Base-by-base conservation (phyloP, 2,113 vertebrate genomes). In the Tiliqua scincoides region DNA sequence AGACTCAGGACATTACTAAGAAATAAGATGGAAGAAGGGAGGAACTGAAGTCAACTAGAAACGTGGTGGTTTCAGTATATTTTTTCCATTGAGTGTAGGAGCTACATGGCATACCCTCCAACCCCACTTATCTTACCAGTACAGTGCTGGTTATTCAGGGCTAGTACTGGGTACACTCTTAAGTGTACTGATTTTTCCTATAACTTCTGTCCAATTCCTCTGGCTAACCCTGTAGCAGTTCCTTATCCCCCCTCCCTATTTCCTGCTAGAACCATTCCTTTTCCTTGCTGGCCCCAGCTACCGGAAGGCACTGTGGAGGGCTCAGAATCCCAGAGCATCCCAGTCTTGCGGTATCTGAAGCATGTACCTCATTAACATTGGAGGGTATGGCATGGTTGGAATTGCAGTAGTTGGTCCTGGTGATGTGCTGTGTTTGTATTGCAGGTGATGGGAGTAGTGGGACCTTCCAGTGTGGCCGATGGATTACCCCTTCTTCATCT, bases 391-490 rank as follows among this genome's bases (percentile, higher is more conserved):
- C 95, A 95, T 95, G 96, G 95, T 92, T 95, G 94, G 93, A 92
- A 90, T 93, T 94, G 95, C 94, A 94, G 83, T 85, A 93, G 95
- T 93, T 95, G 95, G 96, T 54, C 94, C 93, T 96, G 95, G 96
- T 97, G 96, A 97, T 95, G 95, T 97, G 95, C 95, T 97, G 85
- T 97, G 95, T 97, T 97, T 97, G 94, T 96, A 94, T 96, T 97
- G 90, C 96, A 99, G 99, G 99, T 99, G 94, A 99, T 99, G 99
- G 99, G 99, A 89, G 99, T 99, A 86, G 99, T 99, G 87, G 99
- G 99, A 93, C 99, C 99, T 87, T 99, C 99, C 95, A 99, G 99
- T 93, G 99, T 99, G 96, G 99, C 99, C 75, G 99, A 99, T 20
- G 99, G 99, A 90, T 97, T 99, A 85, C 99, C 99, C 88, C 97